phyloP scores from a whole-genome alignment of 2,888 invertebrate species.

The Drosophila robusta region DNA sequence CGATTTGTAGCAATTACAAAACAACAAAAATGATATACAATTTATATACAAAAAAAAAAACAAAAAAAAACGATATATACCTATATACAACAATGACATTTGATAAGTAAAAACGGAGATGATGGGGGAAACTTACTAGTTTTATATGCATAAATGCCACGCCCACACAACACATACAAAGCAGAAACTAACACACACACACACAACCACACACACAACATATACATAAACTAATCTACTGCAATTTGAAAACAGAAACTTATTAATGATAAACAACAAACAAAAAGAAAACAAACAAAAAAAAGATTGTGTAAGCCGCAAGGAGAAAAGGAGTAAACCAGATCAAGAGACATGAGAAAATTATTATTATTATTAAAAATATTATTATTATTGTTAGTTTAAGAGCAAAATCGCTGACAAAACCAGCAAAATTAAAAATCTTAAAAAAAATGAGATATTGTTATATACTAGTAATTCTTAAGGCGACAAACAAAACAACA shows the following conservation, averaged over 20 bases:
- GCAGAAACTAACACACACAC: constrained; percentile 21
- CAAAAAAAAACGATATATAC: constrained; percentile 50
- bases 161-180: constrained; percentile 57
- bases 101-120: constrained; percentile 58
- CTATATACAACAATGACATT: constrained; percentile 74
- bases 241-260: constrained; percentile 61
- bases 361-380: constrained; percentile 71
- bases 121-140: constrained; percentile 65
- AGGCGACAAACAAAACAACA: constrained; percentile 77
- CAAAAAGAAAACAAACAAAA: constrained; percentile 23
- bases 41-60: constrained; percentile 61
- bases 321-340: constrained; percentile 67
- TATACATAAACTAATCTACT: constrained; percentile 50
- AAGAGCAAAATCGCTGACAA: constrained; percentile 83
- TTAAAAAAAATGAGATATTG: constrained; percentile 82
- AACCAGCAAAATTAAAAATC: constrained; percentile 82
- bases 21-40: constrained; percentile 66
- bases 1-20: constrained; percentile 72
- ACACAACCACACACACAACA: constrained; percentile 21
- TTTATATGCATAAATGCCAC: constrained; percentile 75
- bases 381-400: constrained; percentile 74
- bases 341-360: constrained; percentile 77
- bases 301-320: constrained; percentile 60
- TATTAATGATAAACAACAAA: constrained; percentile 53
- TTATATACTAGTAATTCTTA: constrained; percentile 84